These are phyloP conservation scores for Agrochola circellaris DNA, from an alignment of 2,888 invertebrate species.

Conservation along the genomic window DNA sequence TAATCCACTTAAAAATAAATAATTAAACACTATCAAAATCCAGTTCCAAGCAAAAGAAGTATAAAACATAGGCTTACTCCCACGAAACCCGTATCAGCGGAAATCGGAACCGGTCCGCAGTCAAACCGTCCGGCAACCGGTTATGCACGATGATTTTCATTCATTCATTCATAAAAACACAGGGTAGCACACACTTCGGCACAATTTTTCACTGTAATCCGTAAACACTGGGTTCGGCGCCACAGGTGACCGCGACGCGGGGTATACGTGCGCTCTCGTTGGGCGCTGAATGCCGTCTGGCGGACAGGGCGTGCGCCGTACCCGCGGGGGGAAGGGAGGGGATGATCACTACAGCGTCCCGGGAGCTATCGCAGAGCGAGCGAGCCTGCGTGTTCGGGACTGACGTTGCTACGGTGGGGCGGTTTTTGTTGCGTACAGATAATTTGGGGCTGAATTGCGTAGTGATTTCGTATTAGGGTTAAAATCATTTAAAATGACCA, in stretches of 20 bases:
- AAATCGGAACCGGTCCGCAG: slow-evolving; percentile 79
- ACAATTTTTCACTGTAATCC: slow-evolving; percentile 81
- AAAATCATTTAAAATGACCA: too few relatives aligned
- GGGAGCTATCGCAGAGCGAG: slow-evolving; percentile 75
- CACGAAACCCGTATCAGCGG: slow-evolving; percentile 80
- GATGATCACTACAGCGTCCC: slow-evolving; percentile 84
- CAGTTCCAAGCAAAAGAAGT: slow-evolving; percentile 69
- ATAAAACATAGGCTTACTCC: slow-evolving; percentile 74
- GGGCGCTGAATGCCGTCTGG: slow-evolving; percentile 79
- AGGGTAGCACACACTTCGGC: slow-evolving; percentile 70
- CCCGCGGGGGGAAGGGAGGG: slow-evolving; percentile 70
- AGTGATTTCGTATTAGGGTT: slow-evolving; percentile 56
- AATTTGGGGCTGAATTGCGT: slow-evolving; percentile 59
- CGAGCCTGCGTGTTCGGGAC: slow-evolving; percentile 77
- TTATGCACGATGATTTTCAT: slow-evolving; percentile 66
- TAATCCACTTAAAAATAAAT: slow-evolving; percentile 59
- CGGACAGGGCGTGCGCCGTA: slow-evolving; percentile 71
- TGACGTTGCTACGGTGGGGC: slow-evolving; percentile 68
- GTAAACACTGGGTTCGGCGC: slow-evolving; percentile 75
- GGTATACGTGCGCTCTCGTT: slow-evolving; percentile 71
- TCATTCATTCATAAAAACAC: slow-evolving; percentile 79
- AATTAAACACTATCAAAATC: slow-evolving; percentile 67
- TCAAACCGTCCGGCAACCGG: slow-evolving; percentile 78
- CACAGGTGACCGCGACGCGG: slow-evolving; percentile 78
- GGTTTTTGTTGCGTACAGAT: slow-evolving; percentile 62